phyloP scores from a whole-genome alignment of 1,140 invertebrate genomes.

The Drosophila bocqueti region DNA sequence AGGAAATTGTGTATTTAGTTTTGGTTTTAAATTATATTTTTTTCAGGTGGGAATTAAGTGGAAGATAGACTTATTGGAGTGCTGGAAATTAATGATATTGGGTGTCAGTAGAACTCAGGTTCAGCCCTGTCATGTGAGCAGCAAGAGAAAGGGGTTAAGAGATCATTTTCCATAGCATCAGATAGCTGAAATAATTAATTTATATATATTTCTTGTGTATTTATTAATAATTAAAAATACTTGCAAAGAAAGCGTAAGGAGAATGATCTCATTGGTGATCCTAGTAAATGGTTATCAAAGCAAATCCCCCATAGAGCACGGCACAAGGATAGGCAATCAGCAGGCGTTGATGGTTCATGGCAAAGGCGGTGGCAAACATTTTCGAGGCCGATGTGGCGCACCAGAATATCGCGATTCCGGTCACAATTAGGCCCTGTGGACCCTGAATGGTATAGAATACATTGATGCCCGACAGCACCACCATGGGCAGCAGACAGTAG shows the following conservation, averaged over 20 bases:
- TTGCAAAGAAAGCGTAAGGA: too few species aligned
- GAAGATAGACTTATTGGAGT: neutral
- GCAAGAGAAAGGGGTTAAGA: too few species aligned
- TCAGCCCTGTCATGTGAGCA: too few species aligned
- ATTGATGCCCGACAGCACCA: constrained; percentile 90
- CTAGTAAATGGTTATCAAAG: constrained; percentile 90
- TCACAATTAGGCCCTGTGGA: constrained; percentile 87
- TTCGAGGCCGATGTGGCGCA: constrained; percentile 93
- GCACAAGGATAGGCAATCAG: constrained; percentile 94
- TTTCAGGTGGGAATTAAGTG: neutral
- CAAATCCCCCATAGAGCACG: constrained; percentile 94
- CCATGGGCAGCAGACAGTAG: constrained; percentile 94
- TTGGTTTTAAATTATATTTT: neutral
- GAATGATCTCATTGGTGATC: neutral
- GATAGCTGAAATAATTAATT: too few species aligned
- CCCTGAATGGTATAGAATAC: constrained; percentile 90
- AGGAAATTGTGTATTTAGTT: neutral
- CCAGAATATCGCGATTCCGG: constrained; percentile 90
- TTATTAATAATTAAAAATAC: neutral
- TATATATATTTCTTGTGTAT: neutral
- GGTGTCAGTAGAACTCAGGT: too few species aligned
- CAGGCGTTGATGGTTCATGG: constrained; percentile 92
- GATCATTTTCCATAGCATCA: too few species aligned
- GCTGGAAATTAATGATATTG: too few species aligned
- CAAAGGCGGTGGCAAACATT: constrained; percentile 91